These are phyloP conservation scores for Marasmarcha lunaedactyla DNA, from an alignment of 2,888 invertebrate species.

Conservation along the genomic window DNA sequence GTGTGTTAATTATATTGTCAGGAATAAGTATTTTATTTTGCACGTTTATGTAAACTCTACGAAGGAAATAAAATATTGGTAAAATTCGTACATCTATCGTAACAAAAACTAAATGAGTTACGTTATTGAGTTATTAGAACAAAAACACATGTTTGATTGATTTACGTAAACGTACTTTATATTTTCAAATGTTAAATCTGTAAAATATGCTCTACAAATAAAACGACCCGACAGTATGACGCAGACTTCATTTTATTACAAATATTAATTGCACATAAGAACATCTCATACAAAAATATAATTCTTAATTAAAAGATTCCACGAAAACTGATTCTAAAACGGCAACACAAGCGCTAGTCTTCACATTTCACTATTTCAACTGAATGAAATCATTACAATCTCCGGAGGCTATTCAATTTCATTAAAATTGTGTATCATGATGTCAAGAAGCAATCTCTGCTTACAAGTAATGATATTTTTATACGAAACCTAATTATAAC, in stretches of 20 bases:
- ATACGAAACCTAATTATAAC: not conserved
- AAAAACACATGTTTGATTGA: too few relatives aligned
- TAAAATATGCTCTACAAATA: constrained; percentile 25
- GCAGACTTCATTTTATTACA: constrained; percentile 58
- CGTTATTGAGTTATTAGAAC: too few relatives aligned
- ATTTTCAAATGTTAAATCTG: not conserved
- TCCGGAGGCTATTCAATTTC: too few relatives aligned
- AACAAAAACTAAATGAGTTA: too few relatives aligned
- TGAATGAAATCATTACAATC: too few relatives aligned
- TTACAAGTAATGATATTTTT: not conserved
- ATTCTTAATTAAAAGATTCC: constrained; percentile 60
- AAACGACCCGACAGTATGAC: constrained; percentile 29
- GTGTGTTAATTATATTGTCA: too few relatives aligned
- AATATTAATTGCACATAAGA: constrained; percentile 67
- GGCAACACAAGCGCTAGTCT: constrained; percentile 27
- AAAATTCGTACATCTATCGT: too few relatives aligned
- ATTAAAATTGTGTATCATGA: too few relatives aligned
- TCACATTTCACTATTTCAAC: constrained; percentile 5
- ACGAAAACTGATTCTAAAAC: constrained; percentile 60
- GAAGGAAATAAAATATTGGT: too few relatives aligned
- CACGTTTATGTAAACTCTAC: too few relatives aligned
- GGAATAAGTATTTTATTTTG: too few relatives aligned
- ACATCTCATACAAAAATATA: constrained; percentile 68
- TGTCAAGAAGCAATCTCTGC: too few relatives aligned
- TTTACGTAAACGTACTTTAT: not conserved